These are phyloP conservation scores for Empis livida DNA, from an alignment of 2,888 invertebrate genomes.

Conservation along the genomic window DNA sequence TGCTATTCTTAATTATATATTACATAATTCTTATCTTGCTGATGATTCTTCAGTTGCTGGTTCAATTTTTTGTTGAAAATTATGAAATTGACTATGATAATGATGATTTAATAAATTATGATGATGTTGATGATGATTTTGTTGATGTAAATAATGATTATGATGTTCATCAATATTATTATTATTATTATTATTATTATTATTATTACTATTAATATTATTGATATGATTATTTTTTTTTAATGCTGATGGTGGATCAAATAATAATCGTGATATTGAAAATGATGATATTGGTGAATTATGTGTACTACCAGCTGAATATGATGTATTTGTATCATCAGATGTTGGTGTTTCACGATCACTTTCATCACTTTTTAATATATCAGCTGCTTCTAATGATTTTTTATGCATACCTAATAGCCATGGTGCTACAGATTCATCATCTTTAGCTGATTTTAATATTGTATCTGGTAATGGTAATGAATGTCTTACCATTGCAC, in stretches of 20 bases:
- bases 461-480: slow-evolving; percentile 97
- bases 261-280: slow-evolving; percentile 32
- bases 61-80: neutral
- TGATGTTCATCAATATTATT: neutral
- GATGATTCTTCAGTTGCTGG: neutral
- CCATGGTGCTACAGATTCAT: slow-evolving; percentile 97
- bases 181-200: neutral
- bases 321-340: slow-evolving; percentile 45
- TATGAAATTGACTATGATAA: neutral
- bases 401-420: slow-evolving; percentile 95
- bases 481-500: slow-evolving; percentile 99
- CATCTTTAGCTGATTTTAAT: slow-evolving; percentile 92
- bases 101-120: neutral
- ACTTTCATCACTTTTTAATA: slow-evolving; percentile 69
- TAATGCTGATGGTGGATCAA: slow-evolving; percentile 23
- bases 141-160: neutral
- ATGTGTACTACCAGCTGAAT: slow-evolving; percentile 34
- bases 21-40: neutral
- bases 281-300: slow-evolving; percentile 36
- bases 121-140: neutral
- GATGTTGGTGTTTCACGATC: slow-evolving; percentile 50
- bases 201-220: neutral
- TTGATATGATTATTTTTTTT: neutral
- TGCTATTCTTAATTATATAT: neutral
- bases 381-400: slow-evolving; percentile 92